Evolutionary conservation across 2,113 vertebrate genomes (phyloP).

Genomic region (Sinocyclocheilus anshuiensis): DNA sequence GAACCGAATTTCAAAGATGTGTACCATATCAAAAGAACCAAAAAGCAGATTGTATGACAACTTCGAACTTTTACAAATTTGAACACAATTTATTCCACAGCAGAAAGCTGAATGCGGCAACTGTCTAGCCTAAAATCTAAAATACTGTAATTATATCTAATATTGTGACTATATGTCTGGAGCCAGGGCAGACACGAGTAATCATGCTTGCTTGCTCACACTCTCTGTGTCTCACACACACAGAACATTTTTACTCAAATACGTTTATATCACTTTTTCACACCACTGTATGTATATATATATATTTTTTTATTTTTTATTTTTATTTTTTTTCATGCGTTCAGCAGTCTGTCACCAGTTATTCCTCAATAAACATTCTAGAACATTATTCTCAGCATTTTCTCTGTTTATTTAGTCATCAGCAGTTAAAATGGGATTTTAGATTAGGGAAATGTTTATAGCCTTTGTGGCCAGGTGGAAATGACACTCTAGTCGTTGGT

Average conservation of each 20-base stretch:
- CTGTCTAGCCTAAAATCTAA: not conserved
- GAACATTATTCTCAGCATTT: constrained; percentile 2
- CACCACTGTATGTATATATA: too few relatives aligned
- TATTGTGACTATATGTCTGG: not conserved
- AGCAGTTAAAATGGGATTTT: constrained; percentile 38
- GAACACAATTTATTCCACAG: not conserved
- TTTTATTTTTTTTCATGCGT: not conserved
- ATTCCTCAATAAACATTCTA: not conserved
- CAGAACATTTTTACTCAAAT: not conserved
- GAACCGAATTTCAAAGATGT: too few relatives aligned
- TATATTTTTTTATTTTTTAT: too few relatives aligned
- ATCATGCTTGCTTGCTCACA: not conserved
- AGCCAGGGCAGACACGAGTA: not conserved
- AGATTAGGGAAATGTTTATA: constrained; percentile 15
- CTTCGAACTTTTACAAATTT: not conserved
- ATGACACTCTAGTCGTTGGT: too few relatives aligned
- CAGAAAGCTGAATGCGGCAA: not conserved
- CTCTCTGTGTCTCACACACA: not conserved
- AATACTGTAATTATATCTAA: not conserved
- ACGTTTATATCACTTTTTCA: too few relatives aligned
- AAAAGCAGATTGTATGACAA: not conserved
- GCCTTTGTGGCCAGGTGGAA: not conserved
- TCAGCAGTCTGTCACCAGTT: not conserved
- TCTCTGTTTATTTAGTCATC: not conserved
- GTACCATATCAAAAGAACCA: too few relatives aligned